These are phyloP conservation scores for Leptinotarsa lineolata DNA, from an alignment of 1,140 invertebrate species.

Conservation along the genomic window DNA sequence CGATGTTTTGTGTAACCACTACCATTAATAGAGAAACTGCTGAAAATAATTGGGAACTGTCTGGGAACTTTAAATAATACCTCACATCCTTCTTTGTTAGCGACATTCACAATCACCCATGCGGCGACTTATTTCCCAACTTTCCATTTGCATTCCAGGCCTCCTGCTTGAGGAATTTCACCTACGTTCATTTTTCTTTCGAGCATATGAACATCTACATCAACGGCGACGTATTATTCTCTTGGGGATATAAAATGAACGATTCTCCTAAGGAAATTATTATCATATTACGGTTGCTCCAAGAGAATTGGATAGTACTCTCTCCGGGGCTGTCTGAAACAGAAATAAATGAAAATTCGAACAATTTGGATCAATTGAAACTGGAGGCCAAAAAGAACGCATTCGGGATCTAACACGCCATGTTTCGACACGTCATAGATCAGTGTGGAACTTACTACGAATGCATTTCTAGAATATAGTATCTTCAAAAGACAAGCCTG, in stretches of 20 bases:
- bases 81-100: neutral
- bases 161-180: neutral
- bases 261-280: neutral
- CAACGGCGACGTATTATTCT: neutral
- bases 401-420: too few species aligned
- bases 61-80: neutral
- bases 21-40: neutral
- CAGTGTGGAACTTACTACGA: too few species aligned
- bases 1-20: neutral
- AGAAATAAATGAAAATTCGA: too few species aligned
- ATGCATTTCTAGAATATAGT: too few species aligned
- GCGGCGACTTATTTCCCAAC: neutral
- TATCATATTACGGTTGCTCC: neutral
- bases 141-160: neutral
- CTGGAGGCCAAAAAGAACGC: too few species aligned
- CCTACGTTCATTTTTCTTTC: slow-evolving; percentile 1
- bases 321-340: too few species aligned
- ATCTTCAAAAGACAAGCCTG: too few species aligned
- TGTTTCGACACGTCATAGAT: too few species aligned
- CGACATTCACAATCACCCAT: neutral
- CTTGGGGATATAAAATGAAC: neutral
- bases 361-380: too few species aligned
- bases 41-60: slow-evolving; percentile 3
- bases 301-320: too few species aligned
- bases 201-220: slow-evolving; percentile 1